Conservation (phyloP, 2,113 vertebrate species). For the Euleptes europaea region DNA sequence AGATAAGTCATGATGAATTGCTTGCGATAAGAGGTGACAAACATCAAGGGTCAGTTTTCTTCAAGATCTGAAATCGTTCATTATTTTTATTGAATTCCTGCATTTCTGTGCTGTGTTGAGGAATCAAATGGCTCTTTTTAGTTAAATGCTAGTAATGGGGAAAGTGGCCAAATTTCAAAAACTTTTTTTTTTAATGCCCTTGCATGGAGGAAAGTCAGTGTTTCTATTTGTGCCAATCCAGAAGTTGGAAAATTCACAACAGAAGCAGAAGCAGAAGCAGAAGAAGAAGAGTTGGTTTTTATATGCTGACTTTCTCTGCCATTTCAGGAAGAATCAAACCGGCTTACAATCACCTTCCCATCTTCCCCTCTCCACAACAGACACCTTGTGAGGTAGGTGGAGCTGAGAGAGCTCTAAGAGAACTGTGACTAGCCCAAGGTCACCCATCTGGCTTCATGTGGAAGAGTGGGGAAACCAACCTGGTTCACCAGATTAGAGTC, state of each 20-base stretch:
- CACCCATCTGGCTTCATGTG: too few species aligned
- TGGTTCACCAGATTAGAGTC: too few species aligned
- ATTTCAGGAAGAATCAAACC: too few species aligned
- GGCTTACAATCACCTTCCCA: too few species aligned
- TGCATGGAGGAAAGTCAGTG: constrained; percentile 7
- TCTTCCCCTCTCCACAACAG: too few species aligned
- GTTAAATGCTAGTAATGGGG: constrained; percentile 29
- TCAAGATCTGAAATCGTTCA: constrained; percentile 17
- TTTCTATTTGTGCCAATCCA: neutral
- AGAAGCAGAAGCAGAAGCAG: too few species aligned
- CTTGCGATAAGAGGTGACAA: constrained; percentile 48
- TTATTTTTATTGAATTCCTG: constrained; percentile 55
- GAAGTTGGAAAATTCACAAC: neutral
- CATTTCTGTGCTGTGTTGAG: constrained; percentile 30
- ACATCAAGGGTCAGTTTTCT: constrained; percentile 48
- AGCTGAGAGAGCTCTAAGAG: too few species aligned
- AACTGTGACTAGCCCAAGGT: too few species aligned
- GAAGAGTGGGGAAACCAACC: too few species aligned
- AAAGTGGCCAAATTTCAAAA: constrained; percentile 43
- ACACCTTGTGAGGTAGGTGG: too few species aligned
- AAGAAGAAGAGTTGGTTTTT: too few species aligned
- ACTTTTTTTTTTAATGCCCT: constrained; percentile 38
- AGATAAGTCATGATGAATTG: constrained; percentile 63
- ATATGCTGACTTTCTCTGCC: too few species aligned
- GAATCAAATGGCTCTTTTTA: constrained; percentile 7